Conservation (phyloP, 1,140 invertebrate species). For the Chelonus insularis region DNA sequence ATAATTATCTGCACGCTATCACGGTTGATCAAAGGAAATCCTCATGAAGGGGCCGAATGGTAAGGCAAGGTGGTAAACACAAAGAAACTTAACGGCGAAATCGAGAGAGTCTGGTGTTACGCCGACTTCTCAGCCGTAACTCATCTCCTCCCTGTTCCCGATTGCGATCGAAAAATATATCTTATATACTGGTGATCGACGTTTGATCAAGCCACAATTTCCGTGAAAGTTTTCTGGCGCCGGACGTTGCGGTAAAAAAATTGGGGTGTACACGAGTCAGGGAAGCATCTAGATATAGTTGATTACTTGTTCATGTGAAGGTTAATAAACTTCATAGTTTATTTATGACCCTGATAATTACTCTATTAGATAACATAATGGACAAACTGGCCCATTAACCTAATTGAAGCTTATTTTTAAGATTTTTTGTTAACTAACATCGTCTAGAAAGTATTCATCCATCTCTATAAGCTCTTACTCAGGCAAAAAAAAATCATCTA, state of each 20-base stretch:
- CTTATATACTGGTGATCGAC: constrained; percentile 4
- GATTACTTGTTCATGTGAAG: not conserved
- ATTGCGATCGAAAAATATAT: constrained; percentile 5
- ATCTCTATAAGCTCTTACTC: no score
- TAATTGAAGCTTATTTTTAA: no score
- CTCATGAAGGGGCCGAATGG: not conserved
- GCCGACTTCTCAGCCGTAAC: constrained; percentile 8
- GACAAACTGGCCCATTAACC: no score
- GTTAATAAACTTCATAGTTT: no score
- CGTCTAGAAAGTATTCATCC: no score
- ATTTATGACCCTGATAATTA: no score
- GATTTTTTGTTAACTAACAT: no score
- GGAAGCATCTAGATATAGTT: not conserved
- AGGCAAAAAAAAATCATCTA: no score
- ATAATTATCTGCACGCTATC: constrained; percentile 26
- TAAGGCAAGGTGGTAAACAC: constrained; percentile 4
- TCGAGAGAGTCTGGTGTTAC: constrained; percentile 7
- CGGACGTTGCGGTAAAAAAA: constrained; percentile 17
- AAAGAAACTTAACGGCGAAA: constrained; percentile 9
- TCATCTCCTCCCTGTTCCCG: constrained; percentile 2
- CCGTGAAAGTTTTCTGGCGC: constrained; percentile 24
- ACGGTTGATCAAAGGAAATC: constrained; percentile 15
- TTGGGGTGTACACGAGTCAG: not conserved
- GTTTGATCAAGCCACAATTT: constrained; percentile 9
- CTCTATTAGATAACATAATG: no score